These are phyloP conservation scores for Mimachlamys varia DNA, from an alignment of 2,888 invertebrate species.

Conservation along the genomic window DNA sequence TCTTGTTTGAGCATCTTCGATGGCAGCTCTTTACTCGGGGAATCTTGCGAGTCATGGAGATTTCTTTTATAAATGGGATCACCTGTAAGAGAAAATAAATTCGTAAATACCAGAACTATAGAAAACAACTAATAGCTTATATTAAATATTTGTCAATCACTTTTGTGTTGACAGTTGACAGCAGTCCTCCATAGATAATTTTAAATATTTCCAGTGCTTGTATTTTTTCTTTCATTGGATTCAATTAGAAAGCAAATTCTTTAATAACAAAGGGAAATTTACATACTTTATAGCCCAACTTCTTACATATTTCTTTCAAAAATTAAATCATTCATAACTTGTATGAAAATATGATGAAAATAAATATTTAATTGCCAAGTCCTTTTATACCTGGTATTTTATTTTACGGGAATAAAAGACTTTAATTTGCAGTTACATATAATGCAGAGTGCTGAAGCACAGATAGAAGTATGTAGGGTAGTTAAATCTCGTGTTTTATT, in stretches of 20 bases:
- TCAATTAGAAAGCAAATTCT: too few species aligned
- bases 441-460: background rate
- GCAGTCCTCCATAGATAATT: too few species aligned
- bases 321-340: too few species aligned
- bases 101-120: background rate
- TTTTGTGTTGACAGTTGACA: too few species aligned
- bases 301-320: too few species aligned
- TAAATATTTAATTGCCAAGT: too few species aligned
- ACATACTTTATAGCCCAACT: background rate
- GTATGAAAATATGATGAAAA: too few species aligned
- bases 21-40: constrained; percentile 71
- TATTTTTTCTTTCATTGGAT: too few species aligned
- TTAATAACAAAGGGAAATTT: background rate
- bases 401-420: background rate
- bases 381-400: background rate
- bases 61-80: constrained; percentile 47
- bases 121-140: background rate
- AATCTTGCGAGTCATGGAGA: constrained; percentile 63
- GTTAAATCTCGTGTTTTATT: background rate
- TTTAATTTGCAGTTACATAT: background rate
- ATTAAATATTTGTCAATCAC: background rate
- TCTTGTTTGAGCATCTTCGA: constrained; percentile 70
- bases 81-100: constrained; percentile 46
- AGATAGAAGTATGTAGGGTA: background rate
- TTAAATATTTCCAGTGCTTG: too few species aligned